Conservation (phyloP, 2,797 vertebrate genomes). For the Acanthurus leucopareius region DNA sequence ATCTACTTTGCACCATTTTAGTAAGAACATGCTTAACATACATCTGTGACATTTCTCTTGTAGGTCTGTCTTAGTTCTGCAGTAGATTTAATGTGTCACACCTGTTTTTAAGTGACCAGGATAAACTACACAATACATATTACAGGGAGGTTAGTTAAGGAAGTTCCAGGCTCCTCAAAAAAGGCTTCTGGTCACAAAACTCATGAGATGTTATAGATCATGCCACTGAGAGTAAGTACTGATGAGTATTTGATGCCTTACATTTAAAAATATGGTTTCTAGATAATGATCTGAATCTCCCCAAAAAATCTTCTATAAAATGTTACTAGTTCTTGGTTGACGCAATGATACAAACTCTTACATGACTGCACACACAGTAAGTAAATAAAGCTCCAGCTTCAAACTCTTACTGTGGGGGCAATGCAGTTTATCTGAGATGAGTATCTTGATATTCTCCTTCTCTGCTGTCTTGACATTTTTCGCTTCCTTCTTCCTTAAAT, state of each 20-base stretch:
- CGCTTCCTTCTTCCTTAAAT: slow-evolving; percentile 32
- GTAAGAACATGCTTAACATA: not conserved
- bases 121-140: not conserved
- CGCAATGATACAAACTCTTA: slow-evolving; percentile 6
- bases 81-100: not conserved
- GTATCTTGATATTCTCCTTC: slow-evolving; percentile 63
- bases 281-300: not conserved
- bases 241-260: not conserved
- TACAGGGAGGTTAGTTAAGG: not conserved
- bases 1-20: not conserved
- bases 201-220: not conserved
- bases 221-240: not conserved
- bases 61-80: too few relatives aligned
- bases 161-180: slow-evolving; percentile 1
- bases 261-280: not conserved
- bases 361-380: slow-evolving; percentile 6
- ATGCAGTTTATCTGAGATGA: slow-evolving; percentile 69
- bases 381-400: slow-evolving; percentile 50
- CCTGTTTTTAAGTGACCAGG: not conserved
- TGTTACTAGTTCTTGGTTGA: not conserved
- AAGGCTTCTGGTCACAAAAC: not conserved
- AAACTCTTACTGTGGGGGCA: slow-evolving; percentile 34
- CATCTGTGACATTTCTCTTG: not conserved
- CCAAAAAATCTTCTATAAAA: not conserved
- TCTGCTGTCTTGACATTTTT: slow-evolving; percentile 29